A percentile compares a stretch with the other conserved stretches of the same genome.
Conservation (phyloP, 2,113 vertebrate species). For the Ctenodactylus gundi region DNA sequence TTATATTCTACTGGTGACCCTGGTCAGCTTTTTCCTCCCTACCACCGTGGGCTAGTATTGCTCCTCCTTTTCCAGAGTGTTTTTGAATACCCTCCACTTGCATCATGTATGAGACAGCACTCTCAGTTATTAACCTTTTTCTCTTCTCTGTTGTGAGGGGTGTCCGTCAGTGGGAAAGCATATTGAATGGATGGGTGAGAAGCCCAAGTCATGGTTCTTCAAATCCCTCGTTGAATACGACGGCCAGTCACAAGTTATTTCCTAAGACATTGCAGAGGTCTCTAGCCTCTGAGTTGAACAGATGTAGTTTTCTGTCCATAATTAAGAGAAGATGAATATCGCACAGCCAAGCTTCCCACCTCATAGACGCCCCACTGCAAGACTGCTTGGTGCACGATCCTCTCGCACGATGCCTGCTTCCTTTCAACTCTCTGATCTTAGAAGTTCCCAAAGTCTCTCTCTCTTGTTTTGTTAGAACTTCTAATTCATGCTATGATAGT, state of each 20-base stretch:
- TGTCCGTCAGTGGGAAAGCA: not conserved
- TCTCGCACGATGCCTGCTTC: constrained; percentile 72
- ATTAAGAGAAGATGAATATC: constrained; percentile 78
- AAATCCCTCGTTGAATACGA: not conserved
- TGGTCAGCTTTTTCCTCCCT: not conserved
- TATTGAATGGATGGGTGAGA: not conserved
- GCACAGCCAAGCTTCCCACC: not conserved
- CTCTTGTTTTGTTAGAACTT: not conserved
- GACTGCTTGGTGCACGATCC: constrained; percentile 69
- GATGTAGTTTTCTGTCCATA: constrained; percentile 24
- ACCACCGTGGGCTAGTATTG: not conserved
- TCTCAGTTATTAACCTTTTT: not conserved
- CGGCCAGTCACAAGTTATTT: not conserved
- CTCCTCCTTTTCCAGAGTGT: too few relatives aligned
- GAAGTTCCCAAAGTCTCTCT: not conserved
- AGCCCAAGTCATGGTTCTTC: not conserved
- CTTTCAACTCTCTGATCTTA: constrained; percentile 41
- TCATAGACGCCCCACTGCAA: constrained; percentile 46
- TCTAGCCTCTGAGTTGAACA: not conserved
- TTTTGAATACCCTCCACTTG: too few relatives aligned
- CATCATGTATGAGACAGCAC: too few relatives aligned
- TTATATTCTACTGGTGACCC: not conserved
- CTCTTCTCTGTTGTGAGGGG: not conserved
- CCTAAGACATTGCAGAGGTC: not conserved
- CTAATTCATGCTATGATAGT: not conserved